Evolutionary conservation across 2,113 vertebrate species (phyloP).

Genomic region (Papio anubis): DNA sequence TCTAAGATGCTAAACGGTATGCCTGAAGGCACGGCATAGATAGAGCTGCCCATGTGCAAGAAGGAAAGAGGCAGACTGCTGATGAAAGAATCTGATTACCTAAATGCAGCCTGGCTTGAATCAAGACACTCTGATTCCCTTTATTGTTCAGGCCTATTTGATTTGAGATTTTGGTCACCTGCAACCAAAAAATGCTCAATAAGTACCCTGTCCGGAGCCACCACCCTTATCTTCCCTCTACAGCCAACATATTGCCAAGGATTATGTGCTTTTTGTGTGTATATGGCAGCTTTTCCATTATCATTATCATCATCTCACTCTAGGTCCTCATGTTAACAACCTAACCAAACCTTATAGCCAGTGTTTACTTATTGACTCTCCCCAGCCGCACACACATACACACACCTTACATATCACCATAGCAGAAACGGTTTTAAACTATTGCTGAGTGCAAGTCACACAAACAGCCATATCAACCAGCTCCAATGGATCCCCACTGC

Average conservation of each 20-base stretch:
- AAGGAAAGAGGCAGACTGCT: background rate
- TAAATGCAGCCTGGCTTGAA: background rate
- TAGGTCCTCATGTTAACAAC: background rate
- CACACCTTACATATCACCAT: background rate
- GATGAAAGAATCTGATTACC: background rate
- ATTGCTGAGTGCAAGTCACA: background rate
- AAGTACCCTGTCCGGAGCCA: background rate
- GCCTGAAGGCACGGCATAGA: background rate
- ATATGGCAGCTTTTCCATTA: background rate
- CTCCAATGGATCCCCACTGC: background rate
- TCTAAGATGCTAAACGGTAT: background rate
- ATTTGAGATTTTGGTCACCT: background rate
- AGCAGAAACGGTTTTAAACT: background rate
- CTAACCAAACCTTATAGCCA: background rate
- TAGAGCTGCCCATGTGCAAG: background rate
- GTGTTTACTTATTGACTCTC: accelerated
- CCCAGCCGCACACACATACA: background rate
- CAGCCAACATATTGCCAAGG: background rate
- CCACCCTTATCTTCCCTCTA: background rate
- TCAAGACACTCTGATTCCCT: background rate
- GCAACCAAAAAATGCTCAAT: background rate
- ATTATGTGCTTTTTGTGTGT: background rate
- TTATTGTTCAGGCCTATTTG: background rate
- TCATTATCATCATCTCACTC: too few relatives aligned
- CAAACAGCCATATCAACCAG: background rate